Evolutionary conservation across 2,888 invertebrate species (phyloP).

Genomic region (Eupithecia pulchellata): DNA sequence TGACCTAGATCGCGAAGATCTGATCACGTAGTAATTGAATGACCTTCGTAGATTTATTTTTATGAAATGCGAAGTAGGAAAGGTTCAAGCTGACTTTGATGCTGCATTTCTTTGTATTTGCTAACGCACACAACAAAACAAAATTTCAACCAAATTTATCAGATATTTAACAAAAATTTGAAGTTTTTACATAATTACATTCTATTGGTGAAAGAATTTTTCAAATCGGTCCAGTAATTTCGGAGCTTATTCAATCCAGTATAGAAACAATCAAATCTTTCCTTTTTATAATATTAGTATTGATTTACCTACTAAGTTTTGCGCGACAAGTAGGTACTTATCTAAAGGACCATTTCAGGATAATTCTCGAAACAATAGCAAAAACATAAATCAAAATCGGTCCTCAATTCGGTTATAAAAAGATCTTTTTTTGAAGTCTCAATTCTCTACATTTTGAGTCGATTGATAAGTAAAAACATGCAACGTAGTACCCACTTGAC

Average conservation of each 20-base stretch:
- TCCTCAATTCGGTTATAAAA: not conserved
- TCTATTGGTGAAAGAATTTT: too few species aligned
- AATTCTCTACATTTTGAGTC: too few species aligned
- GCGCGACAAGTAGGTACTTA: not conserved
- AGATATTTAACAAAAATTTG: too few species aligned
- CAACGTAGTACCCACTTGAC: not conserved
- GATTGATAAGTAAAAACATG: not conserved
- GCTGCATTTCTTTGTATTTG: not conserved
- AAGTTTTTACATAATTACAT: too few species aligned
- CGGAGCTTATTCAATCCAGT: too few species aligned
- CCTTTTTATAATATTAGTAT: not conserved
- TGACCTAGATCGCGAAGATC: slow-evolving; percentile 1
- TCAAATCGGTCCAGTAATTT: too few species aligned
- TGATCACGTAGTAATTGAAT: not conserved
- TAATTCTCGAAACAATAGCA: not conserved
- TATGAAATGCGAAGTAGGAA: not conserved
- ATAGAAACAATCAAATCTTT: too few species aligned
- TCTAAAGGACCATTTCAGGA: not conserved
- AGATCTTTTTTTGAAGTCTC: not conserved
- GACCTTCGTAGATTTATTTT: slow-evolving; percentile 3
- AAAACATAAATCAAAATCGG: not conserved
- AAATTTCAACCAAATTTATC: not conserved
- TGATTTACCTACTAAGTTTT: too few species aligned
- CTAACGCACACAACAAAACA: not conserved
- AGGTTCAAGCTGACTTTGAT: not conserved